Base-by-base conservation (phyloP, 2,888 invertebrate species). In the Diaprepes abbreviatus region DNA sequence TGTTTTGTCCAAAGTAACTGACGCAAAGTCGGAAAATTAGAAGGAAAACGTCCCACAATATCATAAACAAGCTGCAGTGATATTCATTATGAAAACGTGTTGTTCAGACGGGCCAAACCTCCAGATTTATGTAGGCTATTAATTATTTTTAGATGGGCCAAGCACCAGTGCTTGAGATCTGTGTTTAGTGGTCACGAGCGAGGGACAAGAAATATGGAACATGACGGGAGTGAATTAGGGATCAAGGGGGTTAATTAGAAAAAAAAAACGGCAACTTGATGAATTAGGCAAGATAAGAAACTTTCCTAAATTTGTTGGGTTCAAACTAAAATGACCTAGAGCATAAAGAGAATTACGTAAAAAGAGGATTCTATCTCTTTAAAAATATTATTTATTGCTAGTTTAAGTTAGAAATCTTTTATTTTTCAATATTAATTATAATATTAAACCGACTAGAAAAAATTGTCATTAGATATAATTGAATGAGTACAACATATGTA, bases 181-280 rank as follows among this genome's bases (percentile, higher is more conserved):
- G 50, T 48, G 66, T 65, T 55, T 65, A 24, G 58, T 58, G 66
- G 66, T 57, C 66, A 66, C 54, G 59, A 59, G 24, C n/a, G 36
- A 17, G 48, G 28, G 58, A 66, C 59, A 66, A 66, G 66, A 66
- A 66, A 66, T 66, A 66, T 59, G 31, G 43, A 40, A 59, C 59
- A 59, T 59, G 54, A 60, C 17, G 52, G 43, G 21, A 43, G 59
- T 66, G 52, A 59, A 66, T 59, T 66, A 40, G 31, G 52, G 59
- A 40, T 35, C 28, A 59, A 59, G 52, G 50, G 54, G 58, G 33
- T 65, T 66, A 43, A 60, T 55, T 52, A 52, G 35, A 14, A 43
- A 38, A 66, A 59, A 48, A 35, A 12, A 9, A 17, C 24, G 24
- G 24, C 24, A 5, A 24, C 5, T 24, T 24, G 24, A 24, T 24